Conservation (phyloP, 2,113 vertebrate species). For the Phylloscopus whistleri region DNA sequence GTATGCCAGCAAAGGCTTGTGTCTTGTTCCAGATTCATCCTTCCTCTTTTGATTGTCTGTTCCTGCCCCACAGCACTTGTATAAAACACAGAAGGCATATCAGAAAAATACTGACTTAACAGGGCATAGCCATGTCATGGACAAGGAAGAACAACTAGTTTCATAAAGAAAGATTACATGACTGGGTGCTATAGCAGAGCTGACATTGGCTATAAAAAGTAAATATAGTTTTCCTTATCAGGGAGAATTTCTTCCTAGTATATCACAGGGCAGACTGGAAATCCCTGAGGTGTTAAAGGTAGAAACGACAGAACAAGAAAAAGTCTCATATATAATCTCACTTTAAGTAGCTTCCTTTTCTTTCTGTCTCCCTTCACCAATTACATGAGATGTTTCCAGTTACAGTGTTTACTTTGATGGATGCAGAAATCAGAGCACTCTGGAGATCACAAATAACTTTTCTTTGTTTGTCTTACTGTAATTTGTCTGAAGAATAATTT, state of each 20-base stretch:
- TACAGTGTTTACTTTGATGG: neutral
- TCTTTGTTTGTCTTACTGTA: neutral
- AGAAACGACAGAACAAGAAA: neutral
- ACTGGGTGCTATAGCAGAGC: neutral
- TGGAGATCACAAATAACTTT: neutral
- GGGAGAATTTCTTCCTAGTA: neutral
- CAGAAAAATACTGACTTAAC: neutral
- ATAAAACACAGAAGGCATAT: neutral
- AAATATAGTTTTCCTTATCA: neutral
- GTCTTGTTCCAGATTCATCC: neutral
- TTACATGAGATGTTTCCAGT: accelerated
- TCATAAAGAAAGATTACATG: neutral
- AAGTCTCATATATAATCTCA: neutral
- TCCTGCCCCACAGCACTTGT: neutral
- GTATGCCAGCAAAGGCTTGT: neutral
- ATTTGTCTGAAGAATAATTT: neutral
- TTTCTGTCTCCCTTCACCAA: neutral
- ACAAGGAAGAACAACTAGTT: neutral
- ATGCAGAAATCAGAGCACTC: neutral
- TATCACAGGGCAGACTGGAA: neutral
- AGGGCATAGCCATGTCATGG: neutral
- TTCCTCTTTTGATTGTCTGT: neutral
- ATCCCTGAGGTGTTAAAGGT: neutral
- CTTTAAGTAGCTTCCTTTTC: neutral
- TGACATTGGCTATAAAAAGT: neutral